Evolutionary conservation across 2,797 vertebrate genomes (phyloP), one percentile per base, ranked within the genome.

Genomic region (Lepus townsendii): DNA sequence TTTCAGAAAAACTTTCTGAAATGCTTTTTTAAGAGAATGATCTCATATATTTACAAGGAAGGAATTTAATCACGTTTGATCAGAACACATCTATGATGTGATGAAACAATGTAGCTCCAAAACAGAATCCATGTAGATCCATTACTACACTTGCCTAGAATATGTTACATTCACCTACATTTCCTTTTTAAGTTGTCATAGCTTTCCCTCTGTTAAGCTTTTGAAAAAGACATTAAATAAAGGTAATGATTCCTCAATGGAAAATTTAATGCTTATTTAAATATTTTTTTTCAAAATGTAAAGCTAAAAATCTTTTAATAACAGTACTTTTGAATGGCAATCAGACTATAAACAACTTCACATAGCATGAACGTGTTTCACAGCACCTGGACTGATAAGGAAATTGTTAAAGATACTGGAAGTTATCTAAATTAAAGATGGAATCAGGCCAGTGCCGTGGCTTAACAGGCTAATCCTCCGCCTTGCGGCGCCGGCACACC

Each of bases 51-150:
- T 16, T 89, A 84, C 84, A 52, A 52, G 68, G 38, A 94, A 96
- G 86, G 2, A 73, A 4, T 19, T 63, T n/a, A 68, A n/a, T 94
- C 86, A 32, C 62, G 2, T 14, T 80, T 77, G 13, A 4, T 35
- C 5, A 63, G 27, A 47, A 30, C 35, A 30, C 60, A 26, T 83
- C 7, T 2, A 57, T 62, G 27, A 60, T 42, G 65, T 16, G 7
- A 27, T 77, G 10, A 88, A 87, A 77, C 84, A 91, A 83, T 57
- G 86, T 57, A 79, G 32, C 32, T 73, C 90, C 76, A 66, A 57
- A 85, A 54, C 7, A 71, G 24, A 38, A 19, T 0, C n/a, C 14
- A n/a, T 42, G 14, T 52, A 80, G 16, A 71, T 12, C n/a, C 14
- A 80, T 35, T 42, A 32, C 2, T 88, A 35, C 65, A 9, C 78